These are phyloP conservation scores for Clarias fuscus DNA, from an alignment of 2,797 vertebrate genomes.

Conservation along the genomic window DNA sequence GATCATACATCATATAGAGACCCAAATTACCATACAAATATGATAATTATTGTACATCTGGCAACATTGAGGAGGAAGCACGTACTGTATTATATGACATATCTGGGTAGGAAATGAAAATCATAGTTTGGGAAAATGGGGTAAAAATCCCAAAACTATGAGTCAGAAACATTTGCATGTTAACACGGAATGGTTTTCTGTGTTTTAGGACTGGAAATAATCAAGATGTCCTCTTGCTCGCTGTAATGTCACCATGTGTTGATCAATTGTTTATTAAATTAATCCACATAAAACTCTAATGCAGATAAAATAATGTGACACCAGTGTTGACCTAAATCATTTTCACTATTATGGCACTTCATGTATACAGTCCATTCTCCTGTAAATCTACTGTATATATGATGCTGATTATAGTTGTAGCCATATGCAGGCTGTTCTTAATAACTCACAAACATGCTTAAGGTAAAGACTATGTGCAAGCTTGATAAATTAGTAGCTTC, in stretches of 20 bases:
- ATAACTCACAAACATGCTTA: not conserved
- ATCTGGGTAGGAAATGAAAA: not conserved
- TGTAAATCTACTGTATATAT: not conserved
- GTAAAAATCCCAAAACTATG: not conserved
- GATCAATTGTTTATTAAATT: slow-evolving; percentile 59
- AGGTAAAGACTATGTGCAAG: not conserved
- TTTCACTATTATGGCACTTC: not conserved
- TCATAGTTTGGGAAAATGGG: not conserved
- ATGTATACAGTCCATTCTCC: not conserved
- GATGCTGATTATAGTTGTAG: not conserved
- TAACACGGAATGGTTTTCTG: slow-evolving; percentile 60
- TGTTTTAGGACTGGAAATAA: slow-evolving; percentile 68
- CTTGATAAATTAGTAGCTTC: not conserved
- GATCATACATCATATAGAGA: too few species aligned
- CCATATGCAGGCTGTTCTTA: not conserved
- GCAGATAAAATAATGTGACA: slow-evolving; percentile 7
- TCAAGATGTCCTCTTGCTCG: slow-evolving; percentile 66
- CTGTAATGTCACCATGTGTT: slow-evolving; percentile 61
- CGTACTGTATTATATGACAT: too few species aligned
- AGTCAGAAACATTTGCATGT: slow-evolving; percentile 47
- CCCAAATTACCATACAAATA: too few species aligned
- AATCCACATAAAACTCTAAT: slow-evolving; percentile 45
- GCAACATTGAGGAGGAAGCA: too few species aligned
- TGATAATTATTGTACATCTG: too few species aligned
- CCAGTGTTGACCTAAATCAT: not conserved